Evolutionary conservation across 2,113 vertebrate species (phyloP).

Genomic region (Dasypus novemcinctus): DNA sequence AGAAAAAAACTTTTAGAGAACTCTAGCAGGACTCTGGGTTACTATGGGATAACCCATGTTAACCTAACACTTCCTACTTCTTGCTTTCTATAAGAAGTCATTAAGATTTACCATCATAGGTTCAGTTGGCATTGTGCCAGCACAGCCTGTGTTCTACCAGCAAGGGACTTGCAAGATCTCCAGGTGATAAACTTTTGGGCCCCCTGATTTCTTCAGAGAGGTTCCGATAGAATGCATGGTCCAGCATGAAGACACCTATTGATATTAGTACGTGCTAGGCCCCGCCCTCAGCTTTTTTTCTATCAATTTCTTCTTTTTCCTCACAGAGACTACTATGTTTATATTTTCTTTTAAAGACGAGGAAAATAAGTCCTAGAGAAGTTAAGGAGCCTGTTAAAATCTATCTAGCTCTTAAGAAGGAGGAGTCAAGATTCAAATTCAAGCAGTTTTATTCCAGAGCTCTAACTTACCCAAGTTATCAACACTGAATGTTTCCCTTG

Average conservation of each 20-base stretch:
- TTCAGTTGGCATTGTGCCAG: too few species aligned
- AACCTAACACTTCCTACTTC: neutral
- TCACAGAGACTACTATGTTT: neutral
- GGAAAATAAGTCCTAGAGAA: neutral
- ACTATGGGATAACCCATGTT: fast-evolving
- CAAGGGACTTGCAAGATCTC: neutral
- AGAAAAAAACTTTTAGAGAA: neutral
- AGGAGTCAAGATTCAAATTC: neutral
- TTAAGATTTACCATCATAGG: too few species aligned
- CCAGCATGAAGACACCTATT: neutral
- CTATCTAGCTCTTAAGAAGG: neutral
- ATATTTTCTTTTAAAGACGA: neutral
- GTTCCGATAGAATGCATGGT: fast-evolving
- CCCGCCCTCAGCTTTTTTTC: neutral
- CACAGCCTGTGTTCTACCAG: neutral
- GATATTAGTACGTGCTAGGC: too few species aligned
- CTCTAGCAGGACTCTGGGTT: fast-evolving
- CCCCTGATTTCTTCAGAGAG: neutral
- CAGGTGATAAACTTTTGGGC: neutral
- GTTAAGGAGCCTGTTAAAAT: too few species aligned
- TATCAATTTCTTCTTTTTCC: neutral
- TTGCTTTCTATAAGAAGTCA: neutral
- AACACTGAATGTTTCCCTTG: fast-evolving
- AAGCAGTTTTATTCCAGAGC: fast-evolving
- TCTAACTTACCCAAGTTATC: neutral